Conservation (phyloP, 1,140 invertebrate genomes). For the Amphibalanus amphitrite region DNA sequence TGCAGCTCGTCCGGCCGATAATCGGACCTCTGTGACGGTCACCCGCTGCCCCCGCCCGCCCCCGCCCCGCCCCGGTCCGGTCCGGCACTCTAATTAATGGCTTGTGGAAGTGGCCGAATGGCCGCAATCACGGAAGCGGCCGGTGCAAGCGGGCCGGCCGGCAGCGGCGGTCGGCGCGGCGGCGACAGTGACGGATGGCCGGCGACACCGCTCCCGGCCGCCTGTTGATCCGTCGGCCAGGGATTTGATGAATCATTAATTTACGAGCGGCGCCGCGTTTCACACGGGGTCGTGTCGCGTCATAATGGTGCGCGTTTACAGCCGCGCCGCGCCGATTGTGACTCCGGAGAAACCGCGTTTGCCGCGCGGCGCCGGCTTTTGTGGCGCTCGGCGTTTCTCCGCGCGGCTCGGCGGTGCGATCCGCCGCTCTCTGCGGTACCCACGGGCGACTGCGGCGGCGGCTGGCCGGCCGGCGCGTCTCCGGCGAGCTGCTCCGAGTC, state of each 20-base stretch:
- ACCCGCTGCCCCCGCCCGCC: background rate
- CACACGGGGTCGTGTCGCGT: background rate
- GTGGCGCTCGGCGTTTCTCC: background rate
- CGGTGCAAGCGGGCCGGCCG: background rate
- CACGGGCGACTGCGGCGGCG: no score
- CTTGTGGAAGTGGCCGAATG: background rate
- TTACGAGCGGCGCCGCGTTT: background rate
- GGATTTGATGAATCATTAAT: constrained; percentile 2
- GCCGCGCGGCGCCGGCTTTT: background rate
- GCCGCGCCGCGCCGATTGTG: background rate
- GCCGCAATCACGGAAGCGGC: background rate
- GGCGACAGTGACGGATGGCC: background rate
- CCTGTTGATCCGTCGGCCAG: background rate
- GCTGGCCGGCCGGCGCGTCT: no score
- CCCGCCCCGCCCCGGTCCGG: no score
- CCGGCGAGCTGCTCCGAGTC: no score
- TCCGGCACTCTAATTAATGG: background rate
- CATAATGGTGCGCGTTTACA: background rate
- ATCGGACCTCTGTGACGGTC: background rate
- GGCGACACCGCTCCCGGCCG: no score
- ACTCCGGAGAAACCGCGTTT: background rate
- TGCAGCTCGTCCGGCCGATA: background rate
- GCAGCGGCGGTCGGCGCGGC: background rate
- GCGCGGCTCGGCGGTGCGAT: no score
- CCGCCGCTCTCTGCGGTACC: no score